phyloP scores from a whole-genome alignment of 2,113 vertebrate genomes.

The Martes martes region DNA sequence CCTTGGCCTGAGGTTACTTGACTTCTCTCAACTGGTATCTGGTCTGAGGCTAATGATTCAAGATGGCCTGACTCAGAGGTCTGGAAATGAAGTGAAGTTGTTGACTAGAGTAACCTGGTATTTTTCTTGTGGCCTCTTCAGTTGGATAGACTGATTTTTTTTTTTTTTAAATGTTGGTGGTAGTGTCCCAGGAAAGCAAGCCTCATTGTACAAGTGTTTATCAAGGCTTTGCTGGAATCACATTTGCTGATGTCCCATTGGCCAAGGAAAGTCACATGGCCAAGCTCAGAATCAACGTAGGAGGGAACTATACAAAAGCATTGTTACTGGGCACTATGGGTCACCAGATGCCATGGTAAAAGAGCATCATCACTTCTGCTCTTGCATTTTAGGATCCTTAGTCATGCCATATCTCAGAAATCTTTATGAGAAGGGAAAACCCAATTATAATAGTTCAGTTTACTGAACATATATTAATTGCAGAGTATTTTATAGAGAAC shows the following conservation, averaged over 20 bases:
- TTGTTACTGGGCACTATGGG: fast-evolving
- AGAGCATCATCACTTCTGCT: neutral
- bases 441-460: neutral
- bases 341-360: neutral
- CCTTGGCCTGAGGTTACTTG: neutral
- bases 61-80: neutral
- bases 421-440: neutral
- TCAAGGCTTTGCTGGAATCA: neutral
- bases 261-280: neutral
- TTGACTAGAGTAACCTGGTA: neutral
- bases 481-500: neutral
- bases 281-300: neutral
- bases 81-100: neutral
- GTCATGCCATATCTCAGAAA: neutral
- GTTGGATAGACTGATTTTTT: neutral
- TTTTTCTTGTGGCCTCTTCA: neutral
- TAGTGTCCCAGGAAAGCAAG: neutral
- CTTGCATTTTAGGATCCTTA: neutral
- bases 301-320: neutral
- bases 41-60: neutral
- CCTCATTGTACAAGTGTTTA: neutral
- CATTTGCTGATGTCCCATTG: neutral
- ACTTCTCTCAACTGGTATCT: neutral
- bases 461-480: neutral
- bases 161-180: neutral